phyloP scores from a whole-genome alignment of 64 coral and sea anemone genomes.

The Actinia equina region DNA sequence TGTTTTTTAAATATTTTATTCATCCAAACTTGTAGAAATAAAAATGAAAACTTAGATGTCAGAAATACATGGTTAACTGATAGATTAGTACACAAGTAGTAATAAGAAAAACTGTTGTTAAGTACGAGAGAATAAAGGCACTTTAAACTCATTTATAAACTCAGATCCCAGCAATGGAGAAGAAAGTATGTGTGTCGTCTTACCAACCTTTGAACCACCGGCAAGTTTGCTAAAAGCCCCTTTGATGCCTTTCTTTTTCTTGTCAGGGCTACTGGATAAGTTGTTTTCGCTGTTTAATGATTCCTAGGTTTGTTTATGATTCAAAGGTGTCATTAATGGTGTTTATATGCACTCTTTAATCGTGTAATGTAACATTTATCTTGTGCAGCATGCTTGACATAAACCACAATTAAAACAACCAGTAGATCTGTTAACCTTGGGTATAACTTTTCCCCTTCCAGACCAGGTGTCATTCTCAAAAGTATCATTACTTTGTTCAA shows the following conservation, averaged over 20 bases:
- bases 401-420: not conserved
- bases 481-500: too few species aligned
- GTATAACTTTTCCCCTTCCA: too few species aligned
- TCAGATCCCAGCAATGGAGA: not conserved
- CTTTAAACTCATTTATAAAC: not conserved
- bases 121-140: too few species aligned
- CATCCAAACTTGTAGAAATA: too few species aligned
- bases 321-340: constrained; percentile 14
- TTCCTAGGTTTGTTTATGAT: constrained; percentile 54
- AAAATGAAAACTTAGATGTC: too few species aligned
- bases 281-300: constrained; percentile 82
- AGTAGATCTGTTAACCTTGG: not conserved
- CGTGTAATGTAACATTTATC: not conserved
- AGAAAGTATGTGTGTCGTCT: not conserved
- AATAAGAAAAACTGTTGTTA: too few species aligned
- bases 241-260: constrained; percentile 95
- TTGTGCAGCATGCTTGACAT: not conserved
- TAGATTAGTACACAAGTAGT: too few species aligned
- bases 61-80: too few species aligned
- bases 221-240: constrained; percentile 85
- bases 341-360: not conserved
- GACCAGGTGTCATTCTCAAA: too few species aligned
- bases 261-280: constrained; percentile 77
- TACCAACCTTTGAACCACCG: constrained; percentile 87
- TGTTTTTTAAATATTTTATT: too few species aligned